phyloP scores from a whole-genome alignment of 2,888 invertebrate genomes.

The Phorcus lineatus region DNA sequence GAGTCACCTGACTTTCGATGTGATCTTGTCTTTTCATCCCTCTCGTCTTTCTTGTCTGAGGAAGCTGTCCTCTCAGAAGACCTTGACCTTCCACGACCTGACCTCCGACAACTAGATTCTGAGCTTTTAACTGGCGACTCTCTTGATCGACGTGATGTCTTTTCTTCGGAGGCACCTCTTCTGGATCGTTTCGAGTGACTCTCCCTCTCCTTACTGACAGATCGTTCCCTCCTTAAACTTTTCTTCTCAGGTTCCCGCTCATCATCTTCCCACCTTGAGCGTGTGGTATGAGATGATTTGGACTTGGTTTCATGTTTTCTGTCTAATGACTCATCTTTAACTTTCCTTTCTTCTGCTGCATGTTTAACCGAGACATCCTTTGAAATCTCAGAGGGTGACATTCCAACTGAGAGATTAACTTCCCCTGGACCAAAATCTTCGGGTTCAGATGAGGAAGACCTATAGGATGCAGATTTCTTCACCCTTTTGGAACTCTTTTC shows the following conservation, averaged over 20 bases:
- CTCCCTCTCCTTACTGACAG: not conserved
- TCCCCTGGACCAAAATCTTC: not conserved
- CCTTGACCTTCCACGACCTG: not conserved
- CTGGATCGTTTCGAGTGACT: not conserved
- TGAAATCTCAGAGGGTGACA: conserved; percentile 28
- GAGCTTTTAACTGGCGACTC: not conserved
- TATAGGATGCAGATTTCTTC: not conserved
- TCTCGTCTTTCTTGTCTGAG: not conserved
- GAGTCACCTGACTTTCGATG: not conserved
- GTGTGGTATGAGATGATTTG: not conserved
- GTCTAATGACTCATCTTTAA: not conserved
- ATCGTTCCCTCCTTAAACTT: not conserved
- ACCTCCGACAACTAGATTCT: not conserved
- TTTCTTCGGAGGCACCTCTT: not conserved
- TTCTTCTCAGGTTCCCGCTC: not conserved
- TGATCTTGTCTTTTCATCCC: not conserved
- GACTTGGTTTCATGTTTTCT: not conserved
- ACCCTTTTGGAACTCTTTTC: not conserved
- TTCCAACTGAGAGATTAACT: conserved; percentile 20
- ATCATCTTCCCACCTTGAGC: not conserved
- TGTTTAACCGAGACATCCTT: too few relatives aligned
- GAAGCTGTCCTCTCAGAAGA: not conserved
- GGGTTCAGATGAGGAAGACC: not conserved
- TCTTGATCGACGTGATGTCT: not conserved
- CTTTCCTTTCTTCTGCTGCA: too few relatives aligned